Percentiles rank a stretch among this genome's conserved stretches.
These are phyloP conservation scores for Azemiops feae DNA, from an alignment of 2,113 vertebrate genomes.

Conservation along the genomic window DNA sequence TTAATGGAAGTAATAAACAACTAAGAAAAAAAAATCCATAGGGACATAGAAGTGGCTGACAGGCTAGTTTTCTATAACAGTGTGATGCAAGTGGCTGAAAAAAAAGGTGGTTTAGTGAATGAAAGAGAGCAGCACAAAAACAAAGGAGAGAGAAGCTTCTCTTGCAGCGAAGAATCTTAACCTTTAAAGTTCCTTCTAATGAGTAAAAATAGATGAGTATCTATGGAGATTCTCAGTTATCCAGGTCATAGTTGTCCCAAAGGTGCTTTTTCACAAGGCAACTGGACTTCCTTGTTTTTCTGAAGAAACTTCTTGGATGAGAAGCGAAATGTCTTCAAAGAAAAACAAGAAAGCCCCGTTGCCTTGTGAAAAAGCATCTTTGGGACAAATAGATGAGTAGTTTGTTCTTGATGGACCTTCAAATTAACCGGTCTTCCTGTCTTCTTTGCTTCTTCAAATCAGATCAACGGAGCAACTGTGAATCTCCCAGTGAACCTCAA, in stretches of 20 bases:
- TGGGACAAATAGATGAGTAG: neutral
- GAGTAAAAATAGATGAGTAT: neutral
- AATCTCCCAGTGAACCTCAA: constrained; percentile 56
- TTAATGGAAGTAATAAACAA: neutral
- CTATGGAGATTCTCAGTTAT: too few species aligned
- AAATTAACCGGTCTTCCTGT: neutral
- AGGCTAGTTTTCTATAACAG: neutral
- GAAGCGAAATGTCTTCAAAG: too few species aligned
- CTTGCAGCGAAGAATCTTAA: neutral
- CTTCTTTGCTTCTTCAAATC: neutral
- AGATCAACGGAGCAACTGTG: constrained; percentile 56
- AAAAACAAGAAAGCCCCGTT: too few species aligned
- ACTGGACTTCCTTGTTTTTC: too few species aligned
- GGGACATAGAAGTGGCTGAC: neutral
- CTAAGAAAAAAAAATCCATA: neutral
- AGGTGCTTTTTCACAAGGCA: too few species aligned
- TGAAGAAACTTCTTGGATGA: too few species aligned
- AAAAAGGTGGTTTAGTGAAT: neutral
- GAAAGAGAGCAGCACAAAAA: neutral
- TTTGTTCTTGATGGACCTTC: neutral
- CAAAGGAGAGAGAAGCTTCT: neutral
- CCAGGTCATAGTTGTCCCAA: too few species aligned
- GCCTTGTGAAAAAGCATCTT: too few species aligned
- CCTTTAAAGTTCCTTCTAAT: neutral
- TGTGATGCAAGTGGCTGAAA: neutral